Evolutionary conservation across 2,888 invertebrate genomes (phyloP).

Genomic region (Spilosoma lubricipeda): DNA sequence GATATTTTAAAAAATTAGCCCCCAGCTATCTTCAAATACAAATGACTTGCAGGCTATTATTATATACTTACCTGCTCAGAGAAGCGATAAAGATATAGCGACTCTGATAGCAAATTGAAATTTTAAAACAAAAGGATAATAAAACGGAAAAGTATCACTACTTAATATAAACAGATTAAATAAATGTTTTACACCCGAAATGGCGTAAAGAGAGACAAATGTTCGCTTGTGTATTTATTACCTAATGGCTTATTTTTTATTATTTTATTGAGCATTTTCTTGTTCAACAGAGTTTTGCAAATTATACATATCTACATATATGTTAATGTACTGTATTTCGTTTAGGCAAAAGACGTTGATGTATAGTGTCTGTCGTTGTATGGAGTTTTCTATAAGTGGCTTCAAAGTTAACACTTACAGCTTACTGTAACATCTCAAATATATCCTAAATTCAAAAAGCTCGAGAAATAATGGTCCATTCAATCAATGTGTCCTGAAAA

Average conservation of each 20-base stretch:
- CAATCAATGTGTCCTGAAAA: constrained; percentile 8
- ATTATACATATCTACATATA: neutral
- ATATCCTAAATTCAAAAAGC: constrained; percentile 6
- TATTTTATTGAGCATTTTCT: neutral
- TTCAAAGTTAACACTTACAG: neutral
- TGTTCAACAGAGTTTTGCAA: neutral
- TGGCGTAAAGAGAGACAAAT: neutral
- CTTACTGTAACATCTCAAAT: constrained; percentile 2
- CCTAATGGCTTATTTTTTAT: neutral
- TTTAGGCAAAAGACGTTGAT: neutral
- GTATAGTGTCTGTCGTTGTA: neutral
- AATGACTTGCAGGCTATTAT: neutral
- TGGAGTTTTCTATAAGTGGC: neutral
- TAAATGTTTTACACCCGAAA: neutral
- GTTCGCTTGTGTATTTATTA: neutral
- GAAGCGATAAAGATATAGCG: neutral
- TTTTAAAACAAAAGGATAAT: neutral
- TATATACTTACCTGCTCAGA: neutral
- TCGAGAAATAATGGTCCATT: neutral
- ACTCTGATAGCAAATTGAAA: neutral
- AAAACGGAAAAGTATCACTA: neutral
- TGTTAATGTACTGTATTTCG: neutral
- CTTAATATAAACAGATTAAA: neutral
- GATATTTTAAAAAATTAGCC: too few relatives aligned
- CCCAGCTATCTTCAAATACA: neutral